Conservation (phyloP, 2,888 invertebrate species). For the Helleia helle region DNA sequence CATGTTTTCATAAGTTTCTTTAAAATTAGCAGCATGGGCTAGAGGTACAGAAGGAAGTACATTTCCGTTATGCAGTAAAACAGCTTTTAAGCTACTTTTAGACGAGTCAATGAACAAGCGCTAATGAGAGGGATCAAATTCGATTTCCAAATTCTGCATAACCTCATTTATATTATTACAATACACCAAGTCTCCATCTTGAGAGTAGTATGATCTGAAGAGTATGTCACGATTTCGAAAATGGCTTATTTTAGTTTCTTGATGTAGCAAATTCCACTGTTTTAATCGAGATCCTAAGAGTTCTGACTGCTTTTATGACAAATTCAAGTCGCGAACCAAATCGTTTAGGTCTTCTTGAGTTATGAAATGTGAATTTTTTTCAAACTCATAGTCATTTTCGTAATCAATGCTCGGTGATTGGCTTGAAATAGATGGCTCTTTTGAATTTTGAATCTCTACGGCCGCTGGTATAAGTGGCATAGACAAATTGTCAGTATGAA, state of each 20-base stretch:
- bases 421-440: constrained; percentile 2
- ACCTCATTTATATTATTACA: constrained; percentile 6
- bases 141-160: neutral
- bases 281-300: constrained; percentile 8
- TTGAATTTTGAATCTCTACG: neutral
- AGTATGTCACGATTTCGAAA: constrained; percentile 6
- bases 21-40: constrained; percentile 6
- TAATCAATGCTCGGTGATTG: constrained; percentile 1
- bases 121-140: neutral
- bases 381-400: neutral
- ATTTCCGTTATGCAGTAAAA: constrained; percentile 12
- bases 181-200: constrained; percentile 1
- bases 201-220: neutral
- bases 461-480: neutral
- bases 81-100: constrained; percentile 11
- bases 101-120: constrained; percentile 10
- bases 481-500: constrained; percentile 1
- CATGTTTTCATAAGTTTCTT: constrained; percentile 10
- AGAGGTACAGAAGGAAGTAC: constrained; percentile 6
- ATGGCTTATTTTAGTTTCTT: constrained; percentile 5
- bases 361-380: neutral
- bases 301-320: neutral
- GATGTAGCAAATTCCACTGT: constrained; percentile 6
- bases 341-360: neutral
- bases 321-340: neutral